Base-by-base conservation (phyloP, 2,888 invertebrate species). In the Clepsis dumicolana region DNA sequence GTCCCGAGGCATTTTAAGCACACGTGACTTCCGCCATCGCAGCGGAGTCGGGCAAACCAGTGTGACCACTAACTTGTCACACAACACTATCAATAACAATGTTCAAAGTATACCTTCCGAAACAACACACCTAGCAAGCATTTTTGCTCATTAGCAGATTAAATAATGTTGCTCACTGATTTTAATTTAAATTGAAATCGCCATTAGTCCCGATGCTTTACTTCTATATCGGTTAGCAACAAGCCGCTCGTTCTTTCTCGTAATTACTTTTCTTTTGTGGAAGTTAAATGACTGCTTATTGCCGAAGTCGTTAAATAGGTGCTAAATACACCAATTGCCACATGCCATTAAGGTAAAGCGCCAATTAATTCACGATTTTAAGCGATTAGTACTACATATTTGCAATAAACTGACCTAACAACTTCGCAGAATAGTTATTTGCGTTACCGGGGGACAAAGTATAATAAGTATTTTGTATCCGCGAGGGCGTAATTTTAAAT, bases 11-110 rank as follows among this genome's bases (percentile, higher is more conserved):
- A 38, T 38, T 32, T 24, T 29, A 24, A 59, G 27, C 38, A 52
- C 52, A 12, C 65, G 59, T 38, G 52, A 65, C 59, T 65, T 65
- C 65, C 59, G 32, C 32, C n/a, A 21, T 35, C n/a, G 48, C n/a
- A 21, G 48, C n/a, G 48, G 0, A 14, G 64, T 56, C 35, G 48
- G 50, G 24, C n/a, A 41, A 10, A 12, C 44, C 44, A 38, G 38
- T 38, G 24, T 35, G 57, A 21, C 56, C 18, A 21, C 38, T 18
- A 21, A 35, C 38, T 24, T n/a, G 35, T 27, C 18, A 29, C 32
- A 14, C 27, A 18, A 8, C 25, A 41, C 53, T 62, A 14, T 16
- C 52, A 38, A 18, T 18, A 53, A 41, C 63, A 54, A 54, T 41
- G 18, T 25, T 27, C 38, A 0, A 41, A 53, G 18, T 63, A 63